Evolutionary conservation across 2,888 invertebrate species (phyloP), one percentile per base, ranked within the genome.

Genomic region (Chamaedrilus cognettii): DNA sequence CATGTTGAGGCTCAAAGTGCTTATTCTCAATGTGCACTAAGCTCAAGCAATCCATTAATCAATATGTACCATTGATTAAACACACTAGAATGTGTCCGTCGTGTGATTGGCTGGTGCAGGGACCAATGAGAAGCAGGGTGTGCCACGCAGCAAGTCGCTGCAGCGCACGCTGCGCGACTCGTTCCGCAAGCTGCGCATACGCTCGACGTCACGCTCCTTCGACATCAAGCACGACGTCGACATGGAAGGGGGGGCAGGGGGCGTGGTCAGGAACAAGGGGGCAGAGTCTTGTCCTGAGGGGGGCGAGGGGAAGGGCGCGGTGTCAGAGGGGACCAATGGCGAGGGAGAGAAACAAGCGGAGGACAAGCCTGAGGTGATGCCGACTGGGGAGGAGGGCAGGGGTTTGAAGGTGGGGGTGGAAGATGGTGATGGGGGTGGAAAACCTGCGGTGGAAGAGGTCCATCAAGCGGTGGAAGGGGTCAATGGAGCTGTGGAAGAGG

Each of bases 121-220:
- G n/a, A n/a, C n/a, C n/a, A n/a, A n/a, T n/a, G n/a, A n/a, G n/a
- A n/a, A n/a, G n/a, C n/a, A n/a, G n/a, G 57, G 63, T 5, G 63
- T 67, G 51, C 34, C 57, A n/a, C 33, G 68, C 30, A 68, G 68
- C 42, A 98, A 97, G 84, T 96, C 97, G 0, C 94, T 99, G 84
- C 99, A 98, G 83, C 98, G 98, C 82, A 97, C 97, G 0, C 86
- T 99, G 61, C 86, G 99, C 66, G 97, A 99, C 84, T 97, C 97
- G 2, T 98, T 99, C 85, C 88, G 98, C 64, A 87, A 96, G 74
- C 86, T 98, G 60, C 87, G 97, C 60, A 28, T 58, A 4, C 15
- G 23, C 5, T 7, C 33, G 32, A 30, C 23, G 30, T 58, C 58
- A 23, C 15, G 31, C 5, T 58, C 58, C 19, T 32, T 58, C 23